These are phyloP conservation scores for Sorex araneus DNA, from an alignment of 2,113 vertebrate species.

Conservation along the genomic window DNA sequence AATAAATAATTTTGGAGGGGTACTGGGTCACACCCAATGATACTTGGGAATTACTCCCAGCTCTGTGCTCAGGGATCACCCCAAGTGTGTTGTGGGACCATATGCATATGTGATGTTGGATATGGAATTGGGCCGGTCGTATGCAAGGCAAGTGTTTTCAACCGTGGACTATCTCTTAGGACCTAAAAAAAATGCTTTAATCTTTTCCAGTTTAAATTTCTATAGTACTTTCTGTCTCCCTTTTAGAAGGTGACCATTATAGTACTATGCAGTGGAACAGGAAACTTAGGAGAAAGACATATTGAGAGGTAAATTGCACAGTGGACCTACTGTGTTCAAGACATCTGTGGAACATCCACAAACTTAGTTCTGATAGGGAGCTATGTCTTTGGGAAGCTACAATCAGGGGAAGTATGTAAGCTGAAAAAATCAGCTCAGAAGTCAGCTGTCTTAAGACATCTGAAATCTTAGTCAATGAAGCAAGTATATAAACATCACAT, in stretches of 20 bases:
- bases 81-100: no score
- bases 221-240: not conserved
- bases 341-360: not conserved
- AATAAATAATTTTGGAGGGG: not conserved
- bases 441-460: not conserved
- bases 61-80: no score
- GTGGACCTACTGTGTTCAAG: not conserved
- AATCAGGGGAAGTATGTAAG: not conserved
- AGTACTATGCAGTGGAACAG: not conserved
- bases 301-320: constrained; percentile 17
- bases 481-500: not conserved
- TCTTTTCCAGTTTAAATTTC: constrained; percentile 30
- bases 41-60: no score
- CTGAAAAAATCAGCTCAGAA: not conserved
- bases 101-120: no score
- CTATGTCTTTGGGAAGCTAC: not conserved
- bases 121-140: no score
- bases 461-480: constrained; percentile 45
- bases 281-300: not conserved
- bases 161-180: no score
- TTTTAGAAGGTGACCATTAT: not conserved
- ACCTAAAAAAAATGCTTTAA: not conserved
- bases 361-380: not conserved
- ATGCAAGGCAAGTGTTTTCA: no score
- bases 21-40: no score